A percentile compares a stretch with the other conserved stretches of the same genome.
phyloP scores from a whole-genome alignment of 2,888 invertebrate genomes.

The Cantharis nigra region DNA sequence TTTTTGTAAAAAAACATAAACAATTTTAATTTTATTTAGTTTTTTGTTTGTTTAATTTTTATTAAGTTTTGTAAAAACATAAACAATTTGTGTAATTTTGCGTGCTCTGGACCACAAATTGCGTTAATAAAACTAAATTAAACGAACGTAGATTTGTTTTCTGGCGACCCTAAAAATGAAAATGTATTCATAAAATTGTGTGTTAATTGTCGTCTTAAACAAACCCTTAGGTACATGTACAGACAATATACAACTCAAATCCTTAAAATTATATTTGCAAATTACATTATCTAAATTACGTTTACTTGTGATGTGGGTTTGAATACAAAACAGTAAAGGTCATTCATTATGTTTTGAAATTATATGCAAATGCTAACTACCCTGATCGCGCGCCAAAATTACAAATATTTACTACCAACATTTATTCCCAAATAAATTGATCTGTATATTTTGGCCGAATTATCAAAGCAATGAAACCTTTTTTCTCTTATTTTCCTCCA shows the following conservation, averaged over 20 bases:
- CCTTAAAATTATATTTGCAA: constrained; percentile 4
- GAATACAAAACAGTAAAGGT: constrained; percentile 4
- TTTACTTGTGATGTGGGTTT: constrained; percentile 1
- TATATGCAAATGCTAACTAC: background rate
- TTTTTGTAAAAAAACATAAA: background rate
- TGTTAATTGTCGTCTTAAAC: background rate
- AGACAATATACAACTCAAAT: background rate
- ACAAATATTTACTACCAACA: background rate
- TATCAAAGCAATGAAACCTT: background rate
- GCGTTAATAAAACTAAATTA: background rate
- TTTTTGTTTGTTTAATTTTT: background rate
- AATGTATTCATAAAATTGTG: background rate
- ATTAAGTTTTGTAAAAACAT: background rate
- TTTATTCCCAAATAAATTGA: background rate
- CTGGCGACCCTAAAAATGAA: background rate
- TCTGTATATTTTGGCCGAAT: background rate
- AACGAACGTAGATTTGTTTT: background rate
- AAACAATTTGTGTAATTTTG: background rate
- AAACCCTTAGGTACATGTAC: background rate
- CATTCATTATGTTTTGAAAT: background rate
- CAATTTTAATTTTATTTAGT: background rate
- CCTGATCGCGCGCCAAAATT: background rate
- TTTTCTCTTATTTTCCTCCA: background rate
- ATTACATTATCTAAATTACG: constrained; percentile 3
- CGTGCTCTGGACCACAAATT: background rate